phyloP scores from a whole-genome alignment of 2,888 invertebrate species.

The Margaritifera margaritifera region DNA sequence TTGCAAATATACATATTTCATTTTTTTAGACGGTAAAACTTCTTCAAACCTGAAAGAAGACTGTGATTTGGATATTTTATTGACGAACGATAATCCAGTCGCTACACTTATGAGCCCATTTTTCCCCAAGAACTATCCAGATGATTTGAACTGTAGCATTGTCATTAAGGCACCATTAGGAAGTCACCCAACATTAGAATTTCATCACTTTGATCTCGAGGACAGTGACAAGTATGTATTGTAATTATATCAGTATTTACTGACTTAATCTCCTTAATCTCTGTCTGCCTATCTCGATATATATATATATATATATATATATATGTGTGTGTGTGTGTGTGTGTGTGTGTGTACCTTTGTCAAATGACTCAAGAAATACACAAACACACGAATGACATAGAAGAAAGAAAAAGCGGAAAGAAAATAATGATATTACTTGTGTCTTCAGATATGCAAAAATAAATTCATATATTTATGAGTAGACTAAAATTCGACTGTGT shows the following conservation, averaged over 20 bases:
- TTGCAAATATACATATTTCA: background rate
- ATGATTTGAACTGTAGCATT: slow-evolving; percentile 35
- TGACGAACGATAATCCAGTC: slow-evolving; percentile 79
- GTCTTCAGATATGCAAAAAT: too few species aligned
- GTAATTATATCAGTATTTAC: background rate
- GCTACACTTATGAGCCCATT: slow-evolving; percentile 75
- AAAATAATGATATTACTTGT: too few species aligned
- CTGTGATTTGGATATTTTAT: slow-evolving; percentile 81
- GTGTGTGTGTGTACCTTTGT: too few species aligned
- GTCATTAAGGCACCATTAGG: slow-evolving; percentile 78
- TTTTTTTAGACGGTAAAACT: slow-evolving; percentile 19
- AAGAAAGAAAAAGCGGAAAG: too few species aligned
- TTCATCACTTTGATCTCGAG: slow-evolving; percentile 85
- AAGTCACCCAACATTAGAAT: slow-evolving; percentile 82
- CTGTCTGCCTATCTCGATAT: too few species aligned
- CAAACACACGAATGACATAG: too few species aligned
- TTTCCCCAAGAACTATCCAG: slow-evolving; percentile 43
- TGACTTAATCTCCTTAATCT: too few species aligned
- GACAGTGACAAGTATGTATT: slow-evolving; percentile 75
- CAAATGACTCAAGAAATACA: too few species aligned
- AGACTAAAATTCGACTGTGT: too few species aligned
- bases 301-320: background rate
- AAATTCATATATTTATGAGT: too few species aligned
- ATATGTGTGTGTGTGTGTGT: background rate
- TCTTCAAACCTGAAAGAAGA: slow-evolving; percentile 1